These are phyloP conservation scores for Mya arenaria DNA, from an alignment of 1,140 invertebrate genomes.

Conservation along the genomic window DNA sequence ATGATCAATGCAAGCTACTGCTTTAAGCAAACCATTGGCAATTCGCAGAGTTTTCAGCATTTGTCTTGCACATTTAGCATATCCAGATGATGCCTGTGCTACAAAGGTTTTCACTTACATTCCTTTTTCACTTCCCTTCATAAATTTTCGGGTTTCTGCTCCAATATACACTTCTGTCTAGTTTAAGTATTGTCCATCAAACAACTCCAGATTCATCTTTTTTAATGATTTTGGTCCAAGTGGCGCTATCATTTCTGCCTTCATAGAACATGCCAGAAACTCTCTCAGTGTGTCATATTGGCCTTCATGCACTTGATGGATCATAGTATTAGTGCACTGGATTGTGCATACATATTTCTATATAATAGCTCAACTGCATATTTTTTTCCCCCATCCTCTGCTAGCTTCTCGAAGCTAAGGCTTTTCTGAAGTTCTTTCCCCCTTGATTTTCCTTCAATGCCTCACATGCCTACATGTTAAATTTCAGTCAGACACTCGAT, in stretches of 20 bases:
- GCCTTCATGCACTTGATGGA: background rate
- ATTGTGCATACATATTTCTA: background rate
- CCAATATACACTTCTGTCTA: background rate
- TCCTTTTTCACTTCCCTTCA: background rate
- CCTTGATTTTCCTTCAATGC: too few species aligned
- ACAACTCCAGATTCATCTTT: background rate
- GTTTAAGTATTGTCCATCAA: background rate
- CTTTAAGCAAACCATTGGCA: background rate
- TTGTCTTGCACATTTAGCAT: background rate
- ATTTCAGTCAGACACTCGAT: too few species aligned
- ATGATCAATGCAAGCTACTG: background rate
- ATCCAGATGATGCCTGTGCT: background rate
- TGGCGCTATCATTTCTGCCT: background rate
- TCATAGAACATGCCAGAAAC: background rate
- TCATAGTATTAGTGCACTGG: background rate
- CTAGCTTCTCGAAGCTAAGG: too few species aligned
- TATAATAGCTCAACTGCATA: too few species aligned
- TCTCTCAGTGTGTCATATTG: background rate
- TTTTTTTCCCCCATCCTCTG: too few species aligned
- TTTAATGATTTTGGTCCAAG: background rate
- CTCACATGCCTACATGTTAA: too few species aligned
- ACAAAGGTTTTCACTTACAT: background rate
- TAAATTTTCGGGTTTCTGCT: background rate
- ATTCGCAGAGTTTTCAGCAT: background rate
- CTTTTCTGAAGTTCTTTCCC: too few species aligned